Evolutionary conservation across 2,888 invertebrate species (phyloP), one percentile per base, ranked within the genome.

Genomic region (Dicranocentrus wangi): DNA sequence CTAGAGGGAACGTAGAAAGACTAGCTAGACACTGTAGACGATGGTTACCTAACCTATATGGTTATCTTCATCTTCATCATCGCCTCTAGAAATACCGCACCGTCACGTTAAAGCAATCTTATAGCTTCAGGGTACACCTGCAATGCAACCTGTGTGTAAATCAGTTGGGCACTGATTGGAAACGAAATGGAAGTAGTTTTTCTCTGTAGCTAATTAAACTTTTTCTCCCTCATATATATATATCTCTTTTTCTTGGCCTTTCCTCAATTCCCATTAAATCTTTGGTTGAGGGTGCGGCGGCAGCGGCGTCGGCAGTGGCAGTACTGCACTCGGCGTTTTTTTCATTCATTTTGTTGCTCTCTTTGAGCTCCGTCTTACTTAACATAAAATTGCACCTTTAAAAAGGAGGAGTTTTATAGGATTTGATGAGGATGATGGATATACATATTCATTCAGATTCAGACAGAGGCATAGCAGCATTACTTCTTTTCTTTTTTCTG

Each of bases 181-280:
- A 61, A 61, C 28, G 32, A 32, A 15, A 17, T 28, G 28, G 19
- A 61, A 27, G 32, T 25, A 23, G 28, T 19, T 10, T 7, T 15
- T 28, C 25, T 32, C 32, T 32, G 61, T 32, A 32, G 32, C 28
- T 61, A 61, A 61, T 61, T 61, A 61, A 61, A 7, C n/a, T 55
- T 55, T n/a, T n/a, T n/a, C n/a, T n/a, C n/a, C n/a, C n/a, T n/a
- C n/a, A n/a, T n/a, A n/a, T n/a, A n/a, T n/a, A n/a, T n/a, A n/a
- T n/a, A n/a, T n/a, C n/a, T n/a, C n/a, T 60, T 53, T 73, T 66
- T 55, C 27, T 55, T 66, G 75, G 75, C 75, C 66, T 66, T 58
- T 58, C 27, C 66, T 65, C 66, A 75, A 66, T 23, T 75, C 53
- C 23, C 75, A 75, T 75, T 58, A 66, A 17, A 1, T 65, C 61